A percentile compares a stretch with the other conserved stretches of the same genome.
Conservation (phyloP, 2,113 vertebrate genomes). For the Engraulis encrasicolus region DNA sequence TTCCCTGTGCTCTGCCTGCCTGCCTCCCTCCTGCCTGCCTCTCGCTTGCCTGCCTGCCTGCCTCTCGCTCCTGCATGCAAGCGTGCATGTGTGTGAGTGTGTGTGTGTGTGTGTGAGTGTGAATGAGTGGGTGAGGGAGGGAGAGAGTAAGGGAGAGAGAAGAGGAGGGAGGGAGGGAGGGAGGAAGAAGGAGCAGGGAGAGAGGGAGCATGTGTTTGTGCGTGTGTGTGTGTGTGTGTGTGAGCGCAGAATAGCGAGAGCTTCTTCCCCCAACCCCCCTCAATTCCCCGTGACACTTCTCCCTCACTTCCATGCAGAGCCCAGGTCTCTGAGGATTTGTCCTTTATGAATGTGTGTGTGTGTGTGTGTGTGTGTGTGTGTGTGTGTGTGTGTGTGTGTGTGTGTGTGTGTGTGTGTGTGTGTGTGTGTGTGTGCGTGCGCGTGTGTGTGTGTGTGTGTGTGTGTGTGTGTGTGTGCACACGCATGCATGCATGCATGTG, state of each 20-base stretch:
- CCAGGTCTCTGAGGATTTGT: slow-evolving; percentile 56
- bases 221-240: slow-evolving; percentile 44
- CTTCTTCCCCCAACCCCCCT: slow-evolving; percentile 42
- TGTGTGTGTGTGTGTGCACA: too few relatives aligned
- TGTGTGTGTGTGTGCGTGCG: too few relatives aligned
- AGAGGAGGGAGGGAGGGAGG: neutral
- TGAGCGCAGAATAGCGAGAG: slow-evolving; percentile 50
- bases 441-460: too few relatives aligned
- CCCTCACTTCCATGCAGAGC: slow-evolving; percentile 50
- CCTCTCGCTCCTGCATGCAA: neutral
- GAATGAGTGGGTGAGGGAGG: neutral
- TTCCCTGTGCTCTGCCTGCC: neutral
- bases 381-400: slow-evolving; percentile 8
- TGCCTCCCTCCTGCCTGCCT: too few relatives aligned
- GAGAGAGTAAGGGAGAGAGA: slow-evolving; percentile 32
- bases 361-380: neutral
- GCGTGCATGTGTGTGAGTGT: neutral
- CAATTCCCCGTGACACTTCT: slow-evolving; percentile 36
- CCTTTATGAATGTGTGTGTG: slow-evolving; percentile 24
- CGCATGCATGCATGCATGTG: too few relatives aligned
- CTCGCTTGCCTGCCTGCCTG: neutral
- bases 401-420: slow-evolving; percentile 3
- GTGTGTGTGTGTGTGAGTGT: neutral
- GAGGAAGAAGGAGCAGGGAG: slow-evolving; percentile 10
- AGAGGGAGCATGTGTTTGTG: slow-evolving; percentile 38